phyloP scores from a whole-genome alignment of 1,140 invertebrate genomes.

The Ephestia elutella region DNA sequence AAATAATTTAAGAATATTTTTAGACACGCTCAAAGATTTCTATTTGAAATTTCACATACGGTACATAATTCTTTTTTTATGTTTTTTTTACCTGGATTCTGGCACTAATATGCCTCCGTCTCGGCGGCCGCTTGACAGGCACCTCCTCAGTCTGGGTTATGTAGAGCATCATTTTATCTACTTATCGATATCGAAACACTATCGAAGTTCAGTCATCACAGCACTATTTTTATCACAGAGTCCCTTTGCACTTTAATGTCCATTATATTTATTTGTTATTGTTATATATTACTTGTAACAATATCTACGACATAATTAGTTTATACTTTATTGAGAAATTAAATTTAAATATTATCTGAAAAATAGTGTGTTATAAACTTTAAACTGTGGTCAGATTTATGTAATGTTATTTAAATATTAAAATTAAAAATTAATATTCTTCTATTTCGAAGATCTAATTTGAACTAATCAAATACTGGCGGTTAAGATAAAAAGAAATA shows the following conservation, averaged over 20 bases:
- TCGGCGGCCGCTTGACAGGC: conserved; percentile 48
- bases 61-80: too few species aligned
- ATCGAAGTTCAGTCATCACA: conserved; percentile 11
- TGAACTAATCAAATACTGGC: too few species aligned
- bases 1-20: too few species aligned
- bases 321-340: neutral
- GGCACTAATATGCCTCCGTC: conserved; percentile 57
- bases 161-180: conserved; percentile 56
- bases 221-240: conserved; percentile 21
- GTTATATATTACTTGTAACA: neutral
- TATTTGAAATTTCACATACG: too few species aligned
- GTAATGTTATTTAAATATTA: too few species aligned
- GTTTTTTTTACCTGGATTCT: conserved; percentile 47
- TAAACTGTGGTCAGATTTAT: too few species aligned
- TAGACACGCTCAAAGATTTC: too few species aligned
- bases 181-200: conserved; percentile 15
- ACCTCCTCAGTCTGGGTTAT: conserved; percentile 50
- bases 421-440: too few species aligned
- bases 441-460: too few species aligned
- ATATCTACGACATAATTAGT: neutral
- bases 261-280: neutral
- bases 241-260: conserved; percentile 1
- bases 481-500: too few species aligned
- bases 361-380: neutral
- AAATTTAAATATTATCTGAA: neutral